Percentiles rank a stretch among this genome's conserved stretches.
These are phyloP conservation scores for Grammomys surdaster DNA, from an alignment of 2,113 vertebrate species.

Conservation along the genomic window DNA sequence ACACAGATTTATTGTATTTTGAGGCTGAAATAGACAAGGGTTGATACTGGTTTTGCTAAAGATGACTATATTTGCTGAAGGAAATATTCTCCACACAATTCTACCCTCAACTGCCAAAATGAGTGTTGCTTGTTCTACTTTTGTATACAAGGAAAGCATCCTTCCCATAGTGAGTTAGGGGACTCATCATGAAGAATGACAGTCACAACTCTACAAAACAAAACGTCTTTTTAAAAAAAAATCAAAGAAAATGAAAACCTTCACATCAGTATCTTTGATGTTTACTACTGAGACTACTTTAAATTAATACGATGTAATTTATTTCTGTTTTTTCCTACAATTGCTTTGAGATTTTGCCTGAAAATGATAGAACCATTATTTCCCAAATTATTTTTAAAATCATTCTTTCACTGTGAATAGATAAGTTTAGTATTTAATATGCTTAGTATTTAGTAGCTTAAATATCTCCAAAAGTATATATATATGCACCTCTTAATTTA, in stretches of 20 bases:
- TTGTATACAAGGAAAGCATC: background rate
- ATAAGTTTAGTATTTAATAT: background rate
- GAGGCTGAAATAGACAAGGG: slow-evolving; percentile 67
- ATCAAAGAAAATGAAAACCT: slow-evolving; percentile 36
- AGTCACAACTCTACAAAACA: background rate
- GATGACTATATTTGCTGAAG: slow-evolving; percentile 68
- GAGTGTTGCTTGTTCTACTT: slow-evolving; percentile 31
- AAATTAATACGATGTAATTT: background rate
- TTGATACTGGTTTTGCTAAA: slow-evolving; percentile 59
- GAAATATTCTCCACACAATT: slow-evolving; percentile 29
- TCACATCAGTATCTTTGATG: slow-evolving; percentile 10
- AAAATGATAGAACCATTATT: slow-evolving; percentile 29
- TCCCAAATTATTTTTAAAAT: background rate
- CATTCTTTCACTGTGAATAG: background rate
- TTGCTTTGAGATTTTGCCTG: background rate
- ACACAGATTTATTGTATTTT: slow-evolving; percentile 72
- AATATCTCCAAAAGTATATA: background rate
- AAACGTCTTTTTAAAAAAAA: background rate
- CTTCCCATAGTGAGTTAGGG: background rate
- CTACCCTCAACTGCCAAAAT: slow-evolving; percentile 39
- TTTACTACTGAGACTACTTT: slow-evolving; percentile 37
- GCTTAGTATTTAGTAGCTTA: slow-evolving; percentile 12
- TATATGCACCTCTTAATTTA: background rate
- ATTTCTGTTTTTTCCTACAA: slow-evolving; percentile 54
- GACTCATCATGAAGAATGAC: background rate